phyloP scores from a whole-genome alignment of 2,888 invertebrate species.

The Dryococelus australis region DNA sequence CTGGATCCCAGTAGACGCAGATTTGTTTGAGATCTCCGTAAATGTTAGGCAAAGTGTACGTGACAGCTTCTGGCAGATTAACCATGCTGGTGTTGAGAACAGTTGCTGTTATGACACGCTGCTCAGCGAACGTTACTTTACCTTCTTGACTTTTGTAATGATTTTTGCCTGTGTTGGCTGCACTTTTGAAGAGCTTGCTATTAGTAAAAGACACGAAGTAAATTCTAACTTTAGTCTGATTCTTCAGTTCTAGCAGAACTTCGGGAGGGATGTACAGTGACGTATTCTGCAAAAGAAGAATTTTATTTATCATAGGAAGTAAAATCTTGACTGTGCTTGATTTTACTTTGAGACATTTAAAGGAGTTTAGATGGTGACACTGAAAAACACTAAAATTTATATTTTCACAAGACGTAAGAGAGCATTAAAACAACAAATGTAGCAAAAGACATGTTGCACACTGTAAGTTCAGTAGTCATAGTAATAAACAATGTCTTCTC shows the following conservation, averaged over 20 bases:
- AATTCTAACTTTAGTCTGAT: constrained; percentile 34
- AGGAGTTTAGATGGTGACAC: no score
- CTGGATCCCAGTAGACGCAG: constrained; percentile 53
- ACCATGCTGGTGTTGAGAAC: constrained; percentile 37
- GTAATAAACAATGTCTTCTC: no score
- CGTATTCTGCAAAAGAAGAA: constrained; percentile 34
- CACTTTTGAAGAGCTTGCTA: constrained; percentile 38
- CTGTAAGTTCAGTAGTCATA: no score
- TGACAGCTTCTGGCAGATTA: constrained; percentile 49
- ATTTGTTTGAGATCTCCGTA: constrained; percentile 42
- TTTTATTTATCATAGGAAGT: neutral
- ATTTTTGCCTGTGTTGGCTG: neutral
- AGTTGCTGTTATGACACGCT: constrained; percentile 37
- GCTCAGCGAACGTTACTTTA: neutral
- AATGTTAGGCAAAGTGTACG: constrained; percentile 48
- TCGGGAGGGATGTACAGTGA: constrained; percentile 37
- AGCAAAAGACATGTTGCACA: no score
- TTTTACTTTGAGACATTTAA: no score
- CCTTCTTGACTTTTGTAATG: neutral
- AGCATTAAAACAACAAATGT: no score
- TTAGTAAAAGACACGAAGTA: constrained; percentile 40
- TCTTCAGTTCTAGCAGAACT: constrained; percentile 31
- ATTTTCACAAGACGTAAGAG: no score
- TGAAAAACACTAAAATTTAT: no score
- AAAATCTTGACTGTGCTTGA: no score